Evolutionary conservation across 2,888 invertebrate species (phyloP).

Genomic region (Tachystola acroxantha): DNA sequence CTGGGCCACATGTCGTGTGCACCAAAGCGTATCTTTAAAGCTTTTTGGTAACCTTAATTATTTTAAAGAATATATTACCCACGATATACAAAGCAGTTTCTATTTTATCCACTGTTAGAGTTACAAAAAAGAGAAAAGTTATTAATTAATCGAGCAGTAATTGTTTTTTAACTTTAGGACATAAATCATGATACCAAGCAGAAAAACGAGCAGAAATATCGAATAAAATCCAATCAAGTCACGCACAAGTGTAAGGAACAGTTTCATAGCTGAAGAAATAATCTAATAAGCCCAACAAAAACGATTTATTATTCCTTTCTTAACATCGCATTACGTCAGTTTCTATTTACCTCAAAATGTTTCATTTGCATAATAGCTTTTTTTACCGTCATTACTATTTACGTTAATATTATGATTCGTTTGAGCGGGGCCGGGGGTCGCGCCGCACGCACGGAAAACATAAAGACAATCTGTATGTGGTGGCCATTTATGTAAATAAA

Average conservation of each 20-base stretch:
- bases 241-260: slow-evolving; percentile 28
- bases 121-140: no score
- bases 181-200: neutral
- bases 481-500: slow-evolving; percentile 76
- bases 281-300: slow-evolving; percentile 56
- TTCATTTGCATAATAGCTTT: slow-evolving; percentile 78
- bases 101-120: no score
- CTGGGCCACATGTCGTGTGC: slow-evolving; percentile 7
- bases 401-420: slow-evolving; percentile 75
- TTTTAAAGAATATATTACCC: no score
- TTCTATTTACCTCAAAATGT: slow-evolving; percentile 75
- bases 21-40: slow-evolving; percentile 1
- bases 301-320: slow-evolving; percentile 67
- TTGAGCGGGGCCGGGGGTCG: slow-evolving; percentile 41
- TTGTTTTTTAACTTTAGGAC: neutral
- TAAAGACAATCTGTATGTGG: slow-evolving; percentile 73
- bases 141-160: no score
- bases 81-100: no score
- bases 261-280: slow-evolving; percentile 36
- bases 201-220: neutral
- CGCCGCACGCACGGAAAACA: slow-evolving; percentile 74
- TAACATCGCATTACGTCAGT: slow-evolving; percentile 67
- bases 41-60: slow-evolving; percentile 3
- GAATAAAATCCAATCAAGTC: slow-evolving; percentile 22
- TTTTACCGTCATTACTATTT: slow-evolving; percentile 73